These are phyloP conservation scores for Erpetoichthys calabaricus DNA, from an alignment of 2,797 vertebrate species.

Conservation along the genomic window DNA sequence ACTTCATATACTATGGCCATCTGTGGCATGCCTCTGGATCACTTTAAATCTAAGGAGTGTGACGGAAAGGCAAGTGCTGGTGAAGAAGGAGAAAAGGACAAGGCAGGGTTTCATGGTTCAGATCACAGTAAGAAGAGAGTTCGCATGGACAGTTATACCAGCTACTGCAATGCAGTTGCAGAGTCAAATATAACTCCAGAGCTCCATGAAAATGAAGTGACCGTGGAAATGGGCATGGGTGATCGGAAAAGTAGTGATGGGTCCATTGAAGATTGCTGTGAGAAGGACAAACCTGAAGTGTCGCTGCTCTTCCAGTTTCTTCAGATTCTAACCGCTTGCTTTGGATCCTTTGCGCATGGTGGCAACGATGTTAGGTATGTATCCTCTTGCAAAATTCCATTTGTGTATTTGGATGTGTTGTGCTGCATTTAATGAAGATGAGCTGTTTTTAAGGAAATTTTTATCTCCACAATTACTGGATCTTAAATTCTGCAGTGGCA, in stretches of 20 bases:
- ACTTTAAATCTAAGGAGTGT: conserved; percentile 50
- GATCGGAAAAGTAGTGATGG: conserved; percentile 53
- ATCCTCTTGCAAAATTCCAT: too few species aligned
- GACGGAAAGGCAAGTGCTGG: conserved; percentile 52
- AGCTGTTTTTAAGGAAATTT: neutral
- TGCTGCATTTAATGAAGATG: neutral
- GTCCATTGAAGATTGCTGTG: conserved; percentile 57
- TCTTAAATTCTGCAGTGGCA: too few species aligned
- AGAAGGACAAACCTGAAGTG: conserved; percentile 57
- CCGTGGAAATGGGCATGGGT: conserved; percentile 42
- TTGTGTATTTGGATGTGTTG: neutral
- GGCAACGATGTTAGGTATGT: conserved; percentile 85
- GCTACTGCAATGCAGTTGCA: conserved; percentile 69
- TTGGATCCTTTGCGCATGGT: conserved; percentile 63
- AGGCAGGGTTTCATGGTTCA: conserved; percentile 20
- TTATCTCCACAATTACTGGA: neutral
- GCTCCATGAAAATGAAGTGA: conserved; percentile 42
- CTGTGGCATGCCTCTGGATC: conserved; percentile 78
- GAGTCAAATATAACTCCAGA: conserved; percentile 37
- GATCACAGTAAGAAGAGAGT: conserved; percentile 53
- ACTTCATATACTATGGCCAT: conserved; percentile 94
- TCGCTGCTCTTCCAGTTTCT: conserved; percentile 62
- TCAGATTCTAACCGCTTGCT: conserved; percentile 62
- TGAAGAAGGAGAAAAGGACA: conserved; percentile 48
- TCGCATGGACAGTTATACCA: conserved; percentile 80